Evolutionary conservation across 2,113 vertebrate species (phyloP), one percentile per base, ranked within the genome.

Genomic region (Trochalopteron elliotii): DNA sequence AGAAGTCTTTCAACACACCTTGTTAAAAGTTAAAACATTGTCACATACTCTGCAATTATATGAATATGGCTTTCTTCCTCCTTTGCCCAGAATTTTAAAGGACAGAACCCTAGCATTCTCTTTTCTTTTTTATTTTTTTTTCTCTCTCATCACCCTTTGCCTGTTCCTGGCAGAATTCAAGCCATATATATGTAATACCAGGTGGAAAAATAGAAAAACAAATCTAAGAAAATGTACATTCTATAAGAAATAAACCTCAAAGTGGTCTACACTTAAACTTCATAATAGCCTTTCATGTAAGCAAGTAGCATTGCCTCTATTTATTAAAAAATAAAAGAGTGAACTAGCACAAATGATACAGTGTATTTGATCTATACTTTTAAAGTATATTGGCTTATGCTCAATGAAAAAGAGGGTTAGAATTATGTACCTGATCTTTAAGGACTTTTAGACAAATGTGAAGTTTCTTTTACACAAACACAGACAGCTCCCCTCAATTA

Each of bases 151-250:
- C 59, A 67, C 16, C 4, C 50, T 93, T 95, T 47, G 27, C 53
- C 76, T 87, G 28, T 67, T 87, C 47, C 59, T 56, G 87, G 57
- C 63, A 94, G 31, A 76, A 77, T 81, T 96, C 57, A 78, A 96
- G 40, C 33, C 42, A 24, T 69, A 81, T 44, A 35, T 33, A 7
- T 63, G 60, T 42, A 87, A 79, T 35, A 60, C 11, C 25, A 52
- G 12, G 4, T 14, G 5, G 17, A 42, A 80, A 47, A 15, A 25
- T 7, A 76, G 40, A 47, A 91, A 75, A 74, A 47, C 2, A 77
- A 45, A 49, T 77, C 35, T 71, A 70, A 67, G 55, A 63, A 77
- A 50, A 60, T 11, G 27, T 42, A 11, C 23, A 28, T 63, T 80
- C 53, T 14, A 23, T 33, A 60, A 76, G 8, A 91, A 79, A 77